Percentiles rank a stretch among this genome's conserved stretches.
Evolutionary conservation across 30 jellyfish, hydroid and myxozoan species (phyloP).

Genomic region (Turritopsis rubra): DNA sequence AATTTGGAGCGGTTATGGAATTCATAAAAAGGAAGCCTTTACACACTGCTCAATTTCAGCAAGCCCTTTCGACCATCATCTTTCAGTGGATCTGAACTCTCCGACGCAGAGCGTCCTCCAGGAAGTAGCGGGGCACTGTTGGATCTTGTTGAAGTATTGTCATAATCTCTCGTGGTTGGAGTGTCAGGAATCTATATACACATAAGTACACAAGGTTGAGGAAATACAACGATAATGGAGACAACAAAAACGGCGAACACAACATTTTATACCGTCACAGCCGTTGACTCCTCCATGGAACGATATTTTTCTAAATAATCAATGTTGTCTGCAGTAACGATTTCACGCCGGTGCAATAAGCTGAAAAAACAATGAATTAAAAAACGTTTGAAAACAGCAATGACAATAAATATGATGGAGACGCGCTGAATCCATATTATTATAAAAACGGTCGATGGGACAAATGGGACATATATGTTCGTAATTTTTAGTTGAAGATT

Average conservation of each 20-base stretch:
- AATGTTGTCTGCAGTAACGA: constrained; percentile 49
- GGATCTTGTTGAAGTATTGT: not conserved
- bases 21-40: not conserved
- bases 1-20: not conserved
- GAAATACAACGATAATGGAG: not conserved
- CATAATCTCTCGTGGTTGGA: constrained; percentile 24
- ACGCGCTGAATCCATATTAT: too few relatives aligned
- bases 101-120: constrained; percentile 22
- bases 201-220: not conserved
- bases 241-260: not conserved
- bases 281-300: constrained; percentile 6
- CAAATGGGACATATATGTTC: too few relatives aligned
- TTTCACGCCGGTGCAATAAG: constrained; percentile 71
- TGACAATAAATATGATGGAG: too few relatives aligned
- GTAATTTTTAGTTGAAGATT: too few relatives aligned
- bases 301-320: constrained; percentile 14
- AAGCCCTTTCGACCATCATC: constrained; percentile 73
- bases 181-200: not conserved
- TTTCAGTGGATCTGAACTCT: constrained; percentile 38
- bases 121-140: constrained; percentile 32
- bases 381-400: too few relatives aligned
- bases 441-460: too few relatives aligned
- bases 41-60: constrained; percentile 79
- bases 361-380: constrained; percentile 32
- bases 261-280: constrained; percentile 15